Percentiles rank a stretch among this genome's conserved stretches.
Evolutionary conservation across 2,888 invertebrate genomes (phyloP).

Genomic region (Drosophila melanocephala): DNA sequence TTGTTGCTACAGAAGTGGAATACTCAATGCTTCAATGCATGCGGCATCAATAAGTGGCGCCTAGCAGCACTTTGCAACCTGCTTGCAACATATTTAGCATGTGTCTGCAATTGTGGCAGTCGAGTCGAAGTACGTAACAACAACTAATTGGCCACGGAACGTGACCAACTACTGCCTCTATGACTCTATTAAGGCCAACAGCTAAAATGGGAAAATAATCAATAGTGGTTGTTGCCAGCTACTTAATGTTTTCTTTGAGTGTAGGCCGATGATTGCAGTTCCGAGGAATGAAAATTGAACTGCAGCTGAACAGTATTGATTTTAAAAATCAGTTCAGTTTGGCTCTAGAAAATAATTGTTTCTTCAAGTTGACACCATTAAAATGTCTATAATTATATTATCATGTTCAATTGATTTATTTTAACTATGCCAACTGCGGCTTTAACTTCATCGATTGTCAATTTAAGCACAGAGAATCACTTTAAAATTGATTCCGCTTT

Average conservation of each 20-base stretch:
- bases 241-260: neutral
- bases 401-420: neutral
- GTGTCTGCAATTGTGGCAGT: conserved; percentile 17
- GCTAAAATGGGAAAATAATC: neutral
- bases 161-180: conserved; percentile 4
- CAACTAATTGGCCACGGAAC: conserved; percentile 18
- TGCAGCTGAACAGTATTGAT: neutral
- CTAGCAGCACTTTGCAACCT: conserved; percentile 24
- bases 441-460: neutral
- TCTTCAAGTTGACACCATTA: neutral
- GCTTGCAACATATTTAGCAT: conserved; percentile 27
- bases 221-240: neutral
- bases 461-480: neutral
- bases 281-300: neutral
- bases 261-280: neutral
- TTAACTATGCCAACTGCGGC: neutral
- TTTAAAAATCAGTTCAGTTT: neutral
- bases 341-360: neutral
- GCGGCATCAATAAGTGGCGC: conserved; percentile 29
- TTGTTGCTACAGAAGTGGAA: neutral
- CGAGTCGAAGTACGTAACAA: conserved; percentile 5
- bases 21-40: neutral
- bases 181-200: conserved; percentile 1
- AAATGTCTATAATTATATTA: neutral
- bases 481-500: conserved; percentile 15